Percentiles rank a stretch among this genome's conserved stretches.
phyloP scores from a whole-genome alignment of 2,888 invertebrate genomes.

The Chironomus riparius region DNA sequence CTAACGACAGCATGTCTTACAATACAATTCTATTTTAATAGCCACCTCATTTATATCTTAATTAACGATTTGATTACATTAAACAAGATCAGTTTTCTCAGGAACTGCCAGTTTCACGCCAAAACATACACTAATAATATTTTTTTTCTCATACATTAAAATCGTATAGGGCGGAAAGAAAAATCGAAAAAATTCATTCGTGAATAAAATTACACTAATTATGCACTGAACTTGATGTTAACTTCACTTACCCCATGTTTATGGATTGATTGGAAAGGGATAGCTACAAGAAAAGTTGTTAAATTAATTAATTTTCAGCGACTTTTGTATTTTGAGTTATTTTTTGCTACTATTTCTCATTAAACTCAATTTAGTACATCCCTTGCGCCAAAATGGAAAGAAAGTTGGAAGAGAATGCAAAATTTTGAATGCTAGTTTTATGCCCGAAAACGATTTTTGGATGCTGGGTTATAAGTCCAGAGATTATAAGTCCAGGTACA shows the following conservation, averaged over 20 bases:
- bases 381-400: too few relatives aligned
- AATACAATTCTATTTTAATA: background rate
- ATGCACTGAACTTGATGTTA: background rate
- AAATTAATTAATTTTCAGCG: background rate
- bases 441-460: too few relatives aligned
- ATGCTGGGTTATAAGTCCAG: too few relatives aligned
- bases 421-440: too few relatives aligned
- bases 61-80: too few relatives aligned
- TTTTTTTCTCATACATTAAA: background rate
- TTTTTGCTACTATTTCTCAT: background rate
- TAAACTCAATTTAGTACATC: too few relatives aligned
- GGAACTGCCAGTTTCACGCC: background rate
- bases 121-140: background rate
- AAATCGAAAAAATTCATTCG: background rate
- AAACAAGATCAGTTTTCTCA: too few relatives aligned
- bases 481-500: too few relatives aligned
- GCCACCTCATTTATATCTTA: too few relatives aligned
- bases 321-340: background rate
- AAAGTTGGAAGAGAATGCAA: too few relatives aligned
- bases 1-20: background rate
- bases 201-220: background rate
- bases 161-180: background rate
- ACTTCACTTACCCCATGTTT: constrained; percentile 21
- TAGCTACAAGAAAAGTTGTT: constrained; percentile 15
- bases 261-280: constrained; percentile 14